These are phyloP conservation scores for Phylloscopus whistleri DNA, from an alignment of 2,113 vertebrate species.

Conservation along the genomic window DNA sequence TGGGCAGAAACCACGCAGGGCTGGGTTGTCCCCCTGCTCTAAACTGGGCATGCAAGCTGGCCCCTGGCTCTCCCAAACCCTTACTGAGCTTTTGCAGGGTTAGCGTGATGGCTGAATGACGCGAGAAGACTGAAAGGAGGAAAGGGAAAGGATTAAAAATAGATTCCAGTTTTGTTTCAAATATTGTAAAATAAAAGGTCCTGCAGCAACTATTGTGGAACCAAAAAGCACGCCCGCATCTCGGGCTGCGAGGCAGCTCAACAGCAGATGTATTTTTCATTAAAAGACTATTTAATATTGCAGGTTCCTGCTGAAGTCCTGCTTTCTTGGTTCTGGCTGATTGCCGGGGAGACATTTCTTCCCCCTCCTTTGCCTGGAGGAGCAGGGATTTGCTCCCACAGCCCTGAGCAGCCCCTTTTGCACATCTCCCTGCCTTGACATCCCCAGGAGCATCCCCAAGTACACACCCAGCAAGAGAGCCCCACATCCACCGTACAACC, in stretches of 20 bases:
- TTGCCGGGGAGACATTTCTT: not conserved
- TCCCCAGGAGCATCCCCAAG: not conserved
- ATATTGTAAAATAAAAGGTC: conserved; percentile 12
- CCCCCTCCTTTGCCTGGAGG: not conserved
- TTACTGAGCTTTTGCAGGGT: not conserved
- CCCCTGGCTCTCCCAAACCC: not conserved
- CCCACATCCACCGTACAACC: not conserved
- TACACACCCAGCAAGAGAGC: rapidly evolving
- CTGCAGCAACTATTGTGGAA: not conserved
- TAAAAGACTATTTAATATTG: conserved; percentile 30
- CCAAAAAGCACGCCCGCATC: not conserved
- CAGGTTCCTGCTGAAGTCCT: not conserved
- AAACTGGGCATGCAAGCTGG: not conserved
- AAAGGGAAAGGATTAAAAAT: conserved; percentile 4
- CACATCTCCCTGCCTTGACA: not conserved
- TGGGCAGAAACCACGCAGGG: not conserved
- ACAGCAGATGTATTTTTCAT: conserved; percentile 20
- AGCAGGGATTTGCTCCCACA: not conserved
- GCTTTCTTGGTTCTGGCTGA: not conserved
- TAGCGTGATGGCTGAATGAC: not conserved
- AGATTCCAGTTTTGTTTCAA: conserved; percentile 30
- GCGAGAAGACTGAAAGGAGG: not conserved
- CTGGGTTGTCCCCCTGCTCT: not conserved
- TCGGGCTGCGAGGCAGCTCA: not conserved
- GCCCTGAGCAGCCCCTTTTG: not conserved